Percentiles rank a stretch among this genome's conserved stretches.
Evolutionary conservation across 2,113 vertebrate genomes (phyloP).

Genomic region (Choloepus hoffmanni): DNA sequence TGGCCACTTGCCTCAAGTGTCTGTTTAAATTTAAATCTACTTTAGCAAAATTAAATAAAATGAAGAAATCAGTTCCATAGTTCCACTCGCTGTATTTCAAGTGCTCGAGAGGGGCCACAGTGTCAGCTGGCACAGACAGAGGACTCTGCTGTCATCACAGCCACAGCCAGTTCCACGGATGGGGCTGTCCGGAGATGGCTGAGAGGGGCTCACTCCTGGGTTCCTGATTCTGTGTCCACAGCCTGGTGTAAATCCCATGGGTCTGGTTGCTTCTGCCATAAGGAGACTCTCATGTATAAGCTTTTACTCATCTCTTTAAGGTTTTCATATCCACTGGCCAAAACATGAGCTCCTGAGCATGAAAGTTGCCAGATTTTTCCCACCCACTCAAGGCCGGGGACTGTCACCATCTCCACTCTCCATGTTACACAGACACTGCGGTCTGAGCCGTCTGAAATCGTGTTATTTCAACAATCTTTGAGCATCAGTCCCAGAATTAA

Average conservation of each 20-base stretch:
- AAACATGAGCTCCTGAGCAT: too few relatives aligned
- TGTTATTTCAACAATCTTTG: not conserved
- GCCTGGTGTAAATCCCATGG: not conserved
- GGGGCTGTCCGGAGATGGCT: too few relatives aligned
- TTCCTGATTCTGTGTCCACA: not conserved
- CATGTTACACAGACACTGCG: not conserved
- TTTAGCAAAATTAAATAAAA: not conserved
- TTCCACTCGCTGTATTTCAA: not conserved
- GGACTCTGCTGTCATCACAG: not conserved
- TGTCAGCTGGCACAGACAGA: not conserved
- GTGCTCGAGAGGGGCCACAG: fast-evolving
- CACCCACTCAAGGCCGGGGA: not conserved
- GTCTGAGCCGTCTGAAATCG: not conserved
- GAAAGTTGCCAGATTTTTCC: not conserved
- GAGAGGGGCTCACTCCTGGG: too few relatives aligned
- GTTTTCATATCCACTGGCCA: not conserved
- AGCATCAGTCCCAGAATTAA: not conserved
- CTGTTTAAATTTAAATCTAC: not conserved
- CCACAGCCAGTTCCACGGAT: fast-evolving
- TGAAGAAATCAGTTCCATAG: not conserved
- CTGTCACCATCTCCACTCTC: fast-evolving
- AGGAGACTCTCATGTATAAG: not conserved
- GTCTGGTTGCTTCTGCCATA: not conserved
- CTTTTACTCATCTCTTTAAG: not conserved
- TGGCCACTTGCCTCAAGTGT: not conserved